Evolutionary conservation across 37 sponge, comb jelly and placozoan species (phyloP), one percentile per base, ranked within the genome.

Genomic region (Bolinopsis microptera): DNA sequence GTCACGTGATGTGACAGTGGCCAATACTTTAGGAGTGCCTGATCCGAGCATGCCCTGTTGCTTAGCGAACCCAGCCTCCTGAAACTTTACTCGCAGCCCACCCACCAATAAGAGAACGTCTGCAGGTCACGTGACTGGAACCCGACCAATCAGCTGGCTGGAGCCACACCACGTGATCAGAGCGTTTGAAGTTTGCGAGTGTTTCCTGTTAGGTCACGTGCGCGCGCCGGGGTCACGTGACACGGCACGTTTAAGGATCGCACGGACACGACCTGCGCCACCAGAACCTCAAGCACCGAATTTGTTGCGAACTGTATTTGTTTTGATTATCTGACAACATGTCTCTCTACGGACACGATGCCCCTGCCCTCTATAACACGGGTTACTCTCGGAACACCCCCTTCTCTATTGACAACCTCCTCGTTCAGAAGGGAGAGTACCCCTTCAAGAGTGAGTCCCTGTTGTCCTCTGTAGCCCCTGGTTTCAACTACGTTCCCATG

Each of bases 401-500:
- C 75, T 72, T 72, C 26, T 30, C 31, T 21, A 72, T 72, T 5
- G 75, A 72, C 31, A 72, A 72, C 31, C 26, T 72, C 3, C 75
- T 72, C 22, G 75, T 72, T n/a, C 75, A 72, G 32, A 72, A 72
- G 32, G 75, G 75, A 30, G 75, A 72, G 27, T 72, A 72, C 31
- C 75, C 75, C 27, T 72, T 72, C 75, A 72, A 72, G 75, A 72
- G 75, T 21, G 75, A 72, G 32, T 30, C 31, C 18, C 75, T 72
- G 25, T 21, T 72, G 75, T 30, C 31, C 31, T 72, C 75, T 8
- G 75, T 72, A 72, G 27, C 75, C 27, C 75, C 75, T 3, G 32
- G 75, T 5, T 72, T 72, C 75, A 72, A 24, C 75, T 72, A 72
- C 26, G 75, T 72, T 24, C 75, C 75, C 27, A 72, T 72, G 75